Percentiles rank a stretch among this genome's conserved stretches.
phyloP scores from a whole-genome alignment of 2,888 invertebrate genomes.

The Ormyrus labotus region DNA sequence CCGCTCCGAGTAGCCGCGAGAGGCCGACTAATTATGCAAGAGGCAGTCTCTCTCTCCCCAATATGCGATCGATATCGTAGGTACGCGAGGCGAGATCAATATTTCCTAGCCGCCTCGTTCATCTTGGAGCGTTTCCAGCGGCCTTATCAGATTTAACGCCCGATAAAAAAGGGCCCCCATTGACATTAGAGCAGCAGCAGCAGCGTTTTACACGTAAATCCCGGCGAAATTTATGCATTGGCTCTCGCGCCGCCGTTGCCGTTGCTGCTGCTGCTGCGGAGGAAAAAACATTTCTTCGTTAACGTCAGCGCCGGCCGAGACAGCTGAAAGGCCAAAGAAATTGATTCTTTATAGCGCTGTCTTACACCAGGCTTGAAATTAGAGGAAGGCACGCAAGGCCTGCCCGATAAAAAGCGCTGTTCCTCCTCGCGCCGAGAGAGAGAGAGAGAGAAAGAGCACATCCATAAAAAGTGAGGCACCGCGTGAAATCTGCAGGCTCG shows the following conservation, averaged over 20 bases:
- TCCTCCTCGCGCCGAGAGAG: neutral
- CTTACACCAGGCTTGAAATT: constrained; percentile 50
- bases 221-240: constrained; percentile 28
- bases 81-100: no score
- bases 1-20: neutral
- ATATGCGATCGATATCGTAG: no score
- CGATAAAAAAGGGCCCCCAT: neutral
- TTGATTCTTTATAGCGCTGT: constrained; percentile 40
- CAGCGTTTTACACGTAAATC: constrained; percentile 21
- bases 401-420: constrained; percentile 2
- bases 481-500: no score
- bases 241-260: neutral
- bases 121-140: neutral
- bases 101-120: no score
- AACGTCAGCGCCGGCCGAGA: constrained; percentile 36
- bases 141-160: neutral
- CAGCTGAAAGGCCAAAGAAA: constrained; percentile 43
- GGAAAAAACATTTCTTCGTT: constrained; percentile 51
- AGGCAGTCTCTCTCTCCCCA: no score
- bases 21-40: neutral
- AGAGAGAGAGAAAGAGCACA: neutral
- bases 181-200: neutral
- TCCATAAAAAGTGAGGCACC: neutral
- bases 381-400: constrained; percentile 45
- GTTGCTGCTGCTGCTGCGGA: neutral